Base-by-base conservation (phyloP, 1,140 invertebrate genomes). In the Drosophila ficusphila region DNA sequence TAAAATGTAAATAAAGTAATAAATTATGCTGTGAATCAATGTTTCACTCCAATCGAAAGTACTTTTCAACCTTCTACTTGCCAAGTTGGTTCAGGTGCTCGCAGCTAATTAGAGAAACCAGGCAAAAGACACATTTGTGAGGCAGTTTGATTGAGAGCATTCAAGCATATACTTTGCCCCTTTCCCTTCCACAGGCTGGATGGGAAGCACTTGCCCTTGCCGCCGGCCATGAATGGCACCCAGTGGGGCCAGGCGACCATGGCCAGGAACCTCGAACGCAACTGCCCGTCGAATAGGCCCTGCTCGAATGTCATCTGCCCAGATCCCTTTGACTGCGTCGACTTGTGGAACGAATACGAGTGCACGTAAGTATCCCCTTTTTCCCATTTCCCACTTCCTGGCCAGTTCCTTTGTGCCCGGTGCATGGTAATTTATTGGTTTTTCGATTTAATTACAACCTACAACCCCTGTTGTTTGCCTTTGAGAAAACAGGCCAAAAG, bases 261-360 rank as follows among this genome's bases (percentile, higher is more conserved):
- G 90, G 91, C 90, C 34, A 61, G 91, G 46, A 92, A 92, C 62
- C 81, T 92, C 44, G 91, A 91, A 49, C 91, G 89, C 47, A 91
- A 94, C 57, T 96, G 95, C 83, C 91, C 92, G 21, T 94, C 94
- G 19, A 93, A 94, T 76, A 92, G 94, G 72, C 94, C 94, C 41
- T 95, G 95, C 90, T 91, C 92, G 31, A 93, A 93, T 78, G 92
- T 93, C 52, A 93, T 92, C 52, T 95, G 95, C 82, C 92, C 93
- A 19, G 91, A 92, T 56, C 93, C 94, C 44, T 94, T 94, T 91
- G 92, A 94, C 58, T 96, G 95, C 91, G 92, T 94, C 33, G 94
- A 95, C 90, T 90, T 95, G 31, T 96, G 95, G 95, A 93, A 92
- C 86, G 92, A 93, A 68, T 93, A 94, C 74, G 94, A 95, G 79